Conservation (phyloP, 2,888 invertebrate genomes). For the Drosophila trichaetosa region DNA sequence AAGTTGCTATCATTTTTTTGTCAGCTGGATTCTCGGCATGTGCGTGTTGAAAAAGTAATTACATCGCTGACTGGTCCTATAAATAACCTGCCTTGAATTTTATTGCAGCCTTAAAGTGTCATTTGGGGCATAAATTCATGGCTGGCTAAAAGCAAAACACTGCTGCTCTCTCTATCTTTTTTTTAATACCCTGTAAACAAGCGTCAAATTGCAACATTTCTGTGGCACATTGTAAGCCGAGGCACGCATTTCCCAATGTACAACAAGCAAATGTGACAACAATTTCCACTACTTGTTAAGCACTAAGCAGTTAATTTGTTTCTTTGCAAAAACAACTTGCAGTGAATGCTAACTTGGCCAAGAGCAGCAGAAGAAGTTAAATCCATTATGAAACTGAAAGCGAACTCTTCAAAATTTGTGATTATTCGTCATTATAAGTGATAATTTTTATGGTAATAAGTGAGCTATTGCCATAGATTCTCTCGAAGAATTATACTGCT, state of each 20-base stretch:
- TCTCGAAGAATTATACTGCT: neutral
- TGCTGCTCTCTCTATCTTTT: neutral
- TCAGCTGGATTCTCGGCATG: constrained; percentile 40
- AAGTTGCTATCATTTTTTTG: neutral
- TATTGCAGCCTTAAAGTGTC: constrained; percentile 81
- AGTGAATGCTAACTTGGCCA: neutral
- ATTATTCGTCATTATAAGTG: no score
- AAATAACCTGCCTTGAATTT: constrained; percentile 73
- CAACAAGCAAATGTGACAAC: neutral
- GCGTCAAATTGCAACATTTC: neutral
- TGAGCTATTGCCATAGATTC: neutral
- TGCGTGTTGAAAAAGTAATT: constrained; percentile 79
- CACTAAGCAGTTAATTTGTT: neutral
- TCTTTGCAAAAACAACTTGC: neutral
- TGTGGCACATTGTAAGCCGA: neutral
- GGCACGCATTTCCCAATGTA: neutral
- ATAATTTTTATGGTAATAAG: no score
- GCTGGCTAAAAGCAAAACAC: constrained; percentile 5
- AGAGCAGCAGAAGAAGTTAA: neutral
- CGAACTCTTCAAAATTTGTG: neutral
- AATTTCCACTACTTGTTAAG: neutral
- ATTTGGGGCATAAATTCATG: constrained; percentile 69
- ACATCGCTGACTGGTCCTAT: constrained; percentile 74
- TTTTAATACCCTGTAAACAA: constrained; percentile 35
- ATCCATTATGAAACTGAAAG: neutral